Evolutionary conservation across 2,888 invertebrate genomes (phyloP).

Genomic region (Erebia epiphron): DNA sequence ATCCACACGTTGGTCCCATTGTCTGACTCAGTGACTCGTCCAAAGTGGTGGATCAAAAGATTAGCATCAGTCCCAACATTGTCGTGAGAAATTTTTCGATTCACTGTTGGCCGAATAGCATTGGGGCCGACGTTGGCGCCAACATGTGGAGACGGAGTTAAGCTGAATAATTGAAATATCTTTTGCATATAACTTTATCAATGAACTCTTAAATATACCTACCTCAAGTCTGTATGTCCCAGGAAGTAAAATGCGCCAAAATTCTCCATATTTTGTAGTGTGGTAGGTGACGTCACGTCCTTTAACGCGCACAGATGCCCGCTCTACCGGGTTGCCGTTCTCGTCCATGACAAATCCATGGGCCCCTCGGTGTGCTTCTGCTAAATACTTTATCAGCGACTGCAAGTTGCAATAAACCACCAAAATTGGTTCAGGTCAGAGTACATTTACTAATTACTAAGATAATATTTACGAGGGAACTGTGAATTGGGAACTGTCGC

Average conservation of each 20-base stretch:
- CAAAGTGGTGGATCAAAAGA: too few relatives aligned
- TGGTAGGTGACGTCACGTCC: conserved; percentile 93
- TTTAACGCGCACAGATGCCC: conserved; percentile 90
- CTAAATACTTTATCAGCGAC: conserved; percentile 92
- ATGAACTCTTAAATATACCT: conserved; percentile 37
- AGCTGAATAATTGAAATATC: too few relatives aligned
- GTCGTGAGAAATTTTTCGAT: too few relatives aligned
- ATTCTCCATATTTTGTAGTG: conserved; percentile 96
- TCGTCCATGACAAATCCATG: conserved; percentile 93
- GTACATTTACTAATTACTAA: not conserved
- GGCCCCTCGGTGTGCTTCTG: conserved; percentile 94
- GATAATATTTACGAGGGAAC: not conserved
- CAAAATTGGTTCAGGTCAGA: not conserved
- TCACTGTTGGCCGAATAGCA: too few relatives aligned
- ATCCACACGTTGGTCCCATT: too few relatives aligned
- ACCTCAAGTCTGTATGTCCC: conserved; percentile 94
- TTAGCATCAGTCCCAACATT: too few relatives aligned
- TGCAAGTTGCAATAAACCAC: conserved; percentile 82
- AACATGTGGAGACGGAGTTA: too few relatives aligned
- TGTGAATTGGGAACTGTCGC: too few relatives aligned
- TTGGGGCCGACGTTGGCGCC: too few relatives aligned
- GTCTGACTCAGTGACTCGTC: too few relatives aligned
- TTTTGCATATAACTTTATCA: too few relatives aligned
- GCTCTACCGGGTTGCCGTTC: conserved; percentile 89
- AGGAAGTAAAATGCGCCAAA: conserved; percentile 95